Percentiles rank a stretch among this genome's conserved stretches.
phyloP scores from a whole-genome alignment of 2,888 invertebrate genomes.

The Nyleta sp. region DNA sequence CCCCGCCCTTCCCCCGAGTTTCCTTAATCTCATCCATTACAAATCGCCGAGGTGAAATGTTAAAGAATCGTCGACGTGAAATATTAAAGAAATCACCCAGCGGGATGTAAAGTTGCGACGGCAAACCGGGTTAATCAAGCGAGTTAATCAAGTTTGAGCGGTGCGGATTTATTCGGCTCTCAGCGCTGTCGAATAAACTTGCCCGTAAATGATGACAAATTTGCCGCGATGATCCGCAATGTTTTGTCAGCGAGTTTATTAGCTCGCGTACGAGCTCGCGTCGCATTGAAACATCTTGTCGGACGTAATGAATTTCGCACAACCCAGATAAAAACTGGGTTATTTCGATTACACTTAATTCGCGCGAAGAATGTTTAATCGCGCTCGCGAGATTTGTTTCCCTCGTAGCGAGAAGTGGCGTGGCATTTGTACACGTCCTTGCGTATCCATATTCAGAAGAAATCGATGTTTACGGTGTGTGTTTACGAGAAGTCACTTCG shows the following conservation, averaged over 20 bases:
- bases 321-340: constrained; percentile 20
- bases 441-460: constrained; percentile 32
- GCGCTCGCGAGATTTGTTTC: constrained; percentile 10
- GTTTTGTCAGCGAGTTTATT: constrained; percentile 6
- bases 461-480: constrained; percentile 42
- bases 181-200: neutral
- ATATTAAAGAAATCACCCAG: neutral
- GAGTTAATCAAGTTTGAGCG: constrained; percentile 16
- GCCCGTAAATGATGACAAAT: constrained; percentile 19
- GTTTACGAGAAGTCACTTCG: constrained; percentile 44
- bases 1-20: too few relatives aligned
- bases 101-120: neutral
- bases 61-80: neutral
- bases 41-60: too few relatives aligned
- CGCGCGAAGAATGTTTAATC: constrained; percentile 8
- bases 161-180: constrained; percentile 10
- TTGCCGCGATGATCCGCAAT: constrained; percentile 12
- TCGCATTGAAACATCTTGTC: constrained; percentile 11
- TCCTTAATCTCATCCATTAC: too few relatives aligned
- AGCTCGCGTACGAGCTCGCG: neutral
- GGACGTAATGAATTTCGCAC: neutral
- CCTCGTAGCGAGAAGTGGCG: neutral
- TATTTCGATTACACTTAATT: constrained; percentile 20
- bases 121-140: constrained; percentile 8
- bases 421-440: constrained; percentile 26